Base-by-base conservation (phyloP, 2,113 vertebrate species). In the Lophius piscatorius region DNA sequence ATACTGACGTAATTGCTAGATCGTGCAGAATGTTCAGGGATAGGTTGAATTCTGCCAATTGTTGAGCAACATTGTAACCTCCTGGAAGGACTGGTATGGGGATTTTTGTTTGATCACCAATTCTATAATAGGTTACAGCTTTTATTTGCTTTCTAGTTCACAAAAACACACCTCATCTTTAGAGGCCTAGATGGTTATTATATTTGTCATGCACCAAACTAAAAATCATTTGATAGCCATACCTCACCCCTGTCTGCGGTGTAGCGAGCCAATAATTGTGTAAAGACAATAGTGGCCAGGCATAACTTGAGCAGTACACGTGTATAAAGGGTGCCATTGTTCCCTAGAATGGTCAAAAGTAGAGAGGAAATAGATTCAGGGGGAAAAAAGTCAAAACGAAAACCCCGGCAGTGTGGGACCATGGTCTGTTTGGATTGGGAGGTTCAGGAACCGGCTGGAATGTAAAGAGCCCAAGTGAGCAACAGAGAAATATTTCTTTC, bases 401-500 rank as follows among this genome's bases (percentile, higher is more conserved):
- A 86, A 82, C 59, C 76, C 72, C 66, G 67, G 81, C 85, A 84
- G 76, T 82, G 79, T 85, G 81, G 69, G 77, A 86, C 70, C 59
- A 18, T 63, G 84, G 75, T 87, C 70, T 88, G 83, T 90, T 89
- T 89, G 71, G 85, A 88, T 89, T 90, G 85, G 85, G 87, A 88
- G 84, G 87, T 87, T 90, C 82, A 88, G 84, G 87, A 88, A 87
- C 84, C 57, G 49, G 67, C 40, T 84, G 88, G 88, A 90, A 90
- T 90, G 87, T 45, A 44, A 68, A 87, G 80, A 86, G 80, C 72
- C 81, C 65, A 61, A 84, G 82, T 83, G 85, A 85, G 87, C 64
- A 87, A 87, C 82, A 89, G 85, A 85, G 85, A 87, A 87, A 89
- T 87, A 88, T 84, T 88, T 90, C 87, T 88, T 90, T 81, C 85